Percentiles rank a stretch among this genome's conserved stretches.
Conservation (phyloP, 2,888 invertebrate species). For the Epistrophe eligans region DNA sequence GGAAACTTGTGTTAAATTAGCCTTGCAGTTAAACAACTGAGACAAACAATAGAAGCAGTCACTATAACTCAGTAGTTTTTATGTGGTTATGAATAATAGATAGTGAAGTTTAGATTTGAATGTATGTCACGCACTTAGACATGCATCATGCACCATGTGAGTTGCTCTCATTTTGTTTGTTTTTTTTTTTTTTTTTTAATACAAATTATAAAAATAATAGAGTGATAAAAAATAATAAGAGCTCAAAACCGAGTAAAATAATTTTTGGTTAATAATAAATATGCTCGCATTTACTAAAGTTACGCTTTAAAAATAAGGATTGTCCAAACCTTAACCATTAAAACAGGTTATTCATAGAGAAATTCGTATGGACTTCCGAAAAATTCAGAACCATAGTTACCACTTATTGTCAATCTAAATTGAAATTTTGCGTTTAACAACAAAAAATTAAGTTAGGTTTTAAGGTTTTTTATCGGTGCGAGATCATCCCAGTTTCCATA, state of each 20-base stretch:
- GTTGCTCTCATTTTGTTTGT: slow-evolving; percentile 24
- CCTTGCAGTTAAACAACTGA: slow-evolving; percentile 41
- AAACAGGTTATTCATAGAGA: too few species aligned
- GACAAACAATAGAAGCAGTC: slow-evolving; percentile 33
- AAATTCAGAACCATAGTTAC: too few species aligned
- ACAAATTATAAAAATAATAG: background rate
- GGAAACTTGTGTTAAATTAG: slow-evolving; percentile 39
- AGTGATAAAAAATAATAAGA: background rate
- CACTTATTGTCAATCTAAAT: too few species aligned
- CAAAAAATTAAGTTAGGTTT: too few species aligned
- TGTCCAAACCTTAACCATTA: background rate
- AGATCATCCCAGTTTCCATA: too few species aligned
- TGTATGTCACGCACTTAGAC: slow-evolving; percentile 30
- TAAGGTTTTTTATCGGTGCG: too few species aligned
- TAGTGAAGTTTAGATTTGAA: slow-evolving; percentile 18
- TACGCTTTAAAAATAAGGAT: background rate
- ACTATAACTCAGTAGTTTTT: slow-evolving; percentile 6
- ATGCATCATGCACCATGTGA: slow-evolving; percentile 20
- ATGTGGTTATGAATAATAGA: slow-evolving; percentile 24
- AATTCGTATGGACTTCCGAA: too few species aligned
- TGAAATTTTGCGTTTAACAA: too few species aligned
- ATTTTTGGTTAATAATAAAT: background rate
- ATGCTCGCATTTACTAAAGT: background rate
- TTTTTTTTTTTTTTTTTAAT: background rate
- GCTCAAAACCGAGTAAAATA: background rate